Conservation (phyloP, 1,140 invertebrate species). For the Mercenaria mercenaria region DNA sequence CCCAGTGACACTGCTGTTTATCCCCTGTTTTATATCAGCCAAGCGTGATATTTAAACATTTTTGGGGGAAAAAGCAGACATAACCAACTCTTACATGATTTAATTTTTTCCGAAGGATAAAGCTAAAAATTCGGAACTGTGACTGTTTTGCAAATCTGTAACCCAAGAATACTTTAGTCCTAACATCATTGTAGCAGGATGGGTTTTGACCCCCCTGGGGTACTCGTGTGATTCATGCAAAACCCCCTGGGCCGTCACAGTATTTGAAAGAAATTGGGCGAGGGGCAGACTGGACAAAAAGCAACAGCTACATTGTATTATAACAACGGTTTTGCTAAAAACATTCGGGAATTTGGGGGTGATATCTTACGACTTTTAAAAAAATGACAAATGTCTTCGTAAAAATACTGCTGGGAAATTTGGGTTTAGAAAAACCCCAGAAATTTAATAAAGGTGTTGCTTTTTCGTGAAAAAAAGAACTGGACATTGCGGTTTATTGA, state of each 20-base stretch:
- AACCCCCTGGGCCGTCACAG: conserved; percentile 11
- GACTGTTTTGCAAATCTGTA: neutral
- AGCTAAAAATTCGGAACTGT: neutral
- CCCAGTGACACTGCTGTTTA: conserved; percentile 26
- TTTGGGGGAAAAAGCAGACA: conserved; percentile 17
- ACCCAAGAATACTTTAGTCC: neutral
- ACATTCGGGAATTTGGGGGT: conserved; percentile 32
- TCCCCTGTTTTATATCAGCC: conserved; percentile 31
- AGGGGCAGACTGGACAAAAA: conserved; percentile 33
- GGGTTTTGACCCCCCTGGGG: conserved; percentile 43
- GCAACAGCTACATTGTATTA: conserved; percentile 23
- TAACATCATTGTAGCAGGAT: conserved; percentile 33
- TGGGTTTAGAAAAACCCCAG: conserved; percentile 9
- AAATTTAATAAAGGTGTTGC: conserved; percentile 26
- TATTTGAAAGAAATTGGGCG: conserved; percentile 55
- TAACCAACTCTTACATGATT: neutral
- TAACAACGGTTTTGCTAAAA: conserved; percentile 7
- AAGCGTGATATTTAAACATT: neutral
- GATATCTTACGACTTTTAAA: conserved; percentile 50
- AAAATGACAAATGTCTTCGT: neutral
- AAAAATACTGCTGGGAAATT: conserved; percentile 4
- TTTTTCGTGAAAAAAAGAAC: too few species aligned
- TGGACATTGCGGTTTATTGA: too few species aligned
- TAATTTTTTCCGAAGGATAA: conserved; percentile 32
- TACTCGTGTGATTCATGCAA: conserved; percentile 24